Percentiles rank a stretch among this genome's conserved stretches.
Conservation (phyloP, 2,797 vertebrate species). For the Pantherophis alleghaniensis region DNA sequence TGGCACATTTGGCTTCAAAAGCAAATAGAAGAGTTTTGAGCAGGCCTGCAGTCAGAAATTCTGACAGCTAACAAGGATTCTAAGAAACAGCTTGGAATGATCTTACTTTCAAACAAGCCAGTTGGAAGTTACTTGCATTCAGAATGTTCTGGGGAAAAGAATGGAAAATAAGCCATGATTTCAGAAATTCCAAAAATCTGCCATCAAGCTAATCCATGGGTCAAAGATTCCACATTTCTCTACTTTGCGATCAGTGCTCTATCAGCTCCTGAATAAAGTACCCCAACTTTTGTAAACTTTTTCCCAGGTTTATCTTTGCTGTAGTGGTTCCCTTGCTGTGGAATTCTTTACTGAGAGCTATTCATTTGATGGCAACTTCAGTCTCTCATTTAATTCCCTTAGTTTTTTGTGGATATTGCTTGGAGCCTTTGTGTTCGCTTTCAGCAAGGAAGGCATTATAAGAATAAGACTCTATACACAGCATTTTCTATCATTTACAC, state of each 20-base stretch:
- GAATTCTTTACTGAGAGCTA: background rate
- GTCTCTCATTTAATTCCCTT: background rate
- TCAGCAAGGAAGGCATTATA: background rate
- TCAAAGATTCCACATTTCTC: background rate
- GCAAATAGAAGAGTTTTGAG: background rate
- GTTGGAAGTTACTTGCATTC: background rate
- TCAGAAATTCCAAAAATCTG: background rate
- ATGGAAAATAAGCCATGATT: background rate
- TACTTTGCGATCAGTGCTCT: background rate
- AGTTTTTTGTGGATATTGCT: background rate
- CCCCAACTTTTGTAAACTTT: background rate
- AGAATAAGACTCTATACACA: background rate
- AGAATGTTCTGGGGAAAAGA: background rate
- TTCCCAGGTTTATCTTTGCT: background rate
- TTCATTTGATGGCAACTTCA: background rate
- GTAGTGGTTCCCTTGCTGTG: background rate
- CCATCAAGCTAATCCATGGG: background rate
- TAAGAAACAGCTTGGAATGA: background rate
- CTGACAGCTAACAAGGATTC: conserved; percentile 8
- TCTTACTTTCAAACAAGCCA: conserved; percentile 1
- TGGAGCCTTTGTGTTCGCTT: background rate
- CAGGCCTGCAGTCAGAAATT: background rate
- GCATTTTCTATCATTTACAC: background rate
- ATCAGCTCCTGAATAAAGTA: background rate
- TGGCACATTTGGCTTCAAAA: background rate